Evolutionary conservation across 2,797 vertebrate species (phyloP).

Genomic region (Galago senegalensis): DNA sequence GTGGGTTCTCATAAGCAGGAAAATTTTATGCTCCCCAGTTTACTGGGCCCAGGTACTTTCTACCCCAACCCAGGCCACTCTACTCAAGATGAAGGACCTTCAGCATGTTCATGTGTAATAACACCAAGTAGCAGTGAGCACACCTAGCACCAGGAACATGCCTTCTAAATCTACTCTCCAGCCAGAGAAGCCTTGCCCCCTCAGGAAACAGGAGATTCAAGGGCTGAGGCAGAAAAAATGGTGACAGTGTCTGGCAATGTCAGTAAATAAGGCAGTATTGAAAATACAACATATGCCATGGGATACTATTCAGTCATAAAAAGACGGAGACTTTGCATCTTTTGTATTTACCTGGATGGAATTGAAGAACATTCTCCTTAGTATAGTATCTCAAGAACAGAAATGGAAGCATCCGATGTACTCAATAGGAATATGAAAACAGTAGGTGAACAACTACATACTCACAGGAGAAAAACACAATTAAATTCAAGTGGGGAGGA

Average conservation of each 20-base stretch:
- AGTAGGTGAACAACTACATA: too few relatives aligned
- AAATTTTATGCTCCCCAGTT: neutral
- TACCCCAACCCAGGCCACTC: neutral
- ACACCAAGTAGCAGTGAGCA: neutral
- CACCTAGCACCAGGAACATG: fast-evolving
- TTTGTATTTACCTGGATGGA: too few relatives aligned
- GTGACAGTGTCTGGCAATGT: neutral
- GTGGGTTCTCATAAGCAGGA: neutral
- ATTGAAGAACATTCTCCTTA: too few relatives aligned
- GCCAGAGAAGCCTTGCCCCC: neutral
- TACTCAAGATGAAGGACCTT: neutral
- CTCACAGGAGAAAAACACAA: too few relatives aligned
- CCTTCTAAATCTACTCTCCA: neutral
- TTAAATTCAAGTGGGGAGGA: too few relatives aligned
- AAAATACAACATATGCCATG: neutral
- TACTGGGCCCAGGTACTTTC: neutral
- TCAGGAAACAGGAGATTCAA: neutral
- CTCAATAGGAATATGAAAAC: too few relatives aligned
- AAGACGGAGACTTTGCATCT: too few relatives aligned
- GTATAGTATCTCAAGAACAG: too few relatives aligned
- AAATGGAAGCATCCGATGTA: too few relatives aligned
- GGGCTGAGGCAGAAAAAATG: neutral
- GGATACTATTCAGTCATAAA: too few relatives aligned
- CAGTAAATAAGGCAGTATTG: neutral
- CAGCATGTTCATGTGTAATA: neutral